Conservation (phyloP, 2,888 invertebrate species). For the Hemaris fuciformis region DNA sequence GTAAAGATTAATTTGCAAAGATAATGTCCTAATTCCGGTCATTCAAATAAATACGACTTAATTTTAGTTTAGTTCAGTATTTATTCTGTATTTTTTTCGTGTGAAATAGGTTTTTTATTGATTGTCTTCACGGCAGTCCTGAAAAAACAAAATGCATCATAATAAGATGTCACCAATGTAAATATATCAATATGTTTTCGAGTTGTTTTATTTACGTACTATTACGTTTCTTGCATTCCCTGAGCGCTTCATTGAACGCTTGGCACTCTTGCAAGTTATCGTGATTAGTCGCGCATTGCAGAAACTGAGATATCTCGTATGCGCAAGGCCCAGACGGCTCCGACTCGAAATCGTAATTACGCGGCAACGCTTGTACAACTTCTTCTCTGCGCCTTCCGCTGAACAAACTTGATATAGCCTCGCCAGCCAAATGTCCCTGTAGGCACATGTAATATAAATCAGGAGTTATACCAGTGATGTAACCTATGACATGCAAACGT, state of each 20-base stretch:
- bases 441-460: too few species aligned
- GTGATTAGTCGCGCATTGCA: slow-evolving; percentile 93
- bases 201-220: slow-evolving; percentile 66
- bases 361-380: slow-evolving; percentile 55
- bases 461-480: too few species aligned
- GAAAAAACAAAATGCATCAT: slow-evolving; percentile 23
- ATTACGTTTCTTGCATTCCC: slow-evolving; percentile 93
- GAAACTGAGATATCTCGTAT: slow-evolving; percentile 96
- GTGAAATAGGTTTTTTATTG: neutral
- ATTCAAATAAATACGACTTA: neutral
- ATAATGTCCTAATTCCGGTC: neutral
- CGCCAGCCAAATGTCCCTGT: slow-evolving; percentile 94
- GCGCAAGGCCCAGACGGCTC: slow-evolving; percentile 90
- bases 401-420: slow-evolving; percentile 86
- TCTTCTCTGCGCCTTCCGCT: slow-evolving; percentile 53
- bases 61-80: neutral
- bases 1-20: neutral
- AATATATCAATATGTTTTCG: neutral
- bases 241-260: slow-evolving; percentile 96
- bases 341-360: slow-evolving; percentile 50
- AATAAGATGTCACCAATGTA: neutral
- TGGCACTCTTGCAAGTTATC: slow-evolving; percentile 93
- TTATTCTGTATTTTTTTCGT: too few species aligned
- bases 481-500: too few species aligned
- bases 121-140: slow-evolving; percentile 34